A percentile compares a stretch with the other conserved stretches of the same genome.
Conservation (phyloP, 2,113 vertebrate species). For the Acrocephalus kingi region DNA sequence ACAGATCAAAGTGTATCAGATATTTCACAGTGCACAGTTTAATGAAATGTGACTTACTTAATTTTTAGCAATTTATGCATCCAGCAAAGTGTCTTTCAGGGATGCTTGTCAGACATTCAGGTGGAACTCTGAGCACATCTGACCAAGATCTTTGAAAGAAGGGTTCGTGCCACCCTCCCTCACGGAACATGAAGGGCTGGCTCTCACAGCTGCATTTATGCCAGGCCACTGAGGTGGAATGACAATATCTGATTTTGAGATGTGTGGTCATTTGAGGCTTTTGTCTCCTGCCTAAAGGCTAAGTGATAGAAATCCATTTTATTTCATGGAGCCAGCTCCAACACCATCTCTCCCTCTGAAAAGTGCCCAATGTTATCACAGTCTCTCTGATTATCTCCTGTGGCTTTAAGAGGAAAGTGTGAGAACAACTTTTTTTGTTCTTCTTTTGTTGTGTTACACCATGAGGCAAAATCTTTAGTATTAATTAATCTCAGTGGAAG, state of each 20-base stretch:
- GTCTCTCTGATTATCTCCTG: rapidly evolving
- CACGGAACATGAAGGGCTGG: not conserved
- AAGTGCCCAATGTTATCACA: not conserved
- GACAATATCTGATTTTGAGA: not conserved
- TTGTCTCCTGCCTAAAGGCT: not conserved
- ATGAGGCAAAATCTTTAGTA: not conserved
- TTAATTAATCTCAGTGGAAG: not conserved
- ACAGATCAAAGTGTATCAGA: not conserved
- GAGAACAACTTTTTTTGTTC: not conserved
- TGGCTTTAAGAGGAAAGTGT: not conserved
- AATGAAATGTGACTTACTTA: conserved; percentile 3
- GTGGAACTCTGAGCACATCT: not conserved
- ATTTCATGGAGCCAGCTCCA: not conserved
- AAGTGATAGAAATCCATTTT: not conserved
- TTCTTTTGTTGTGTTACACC: not conserved
- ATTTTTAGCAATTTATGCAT: conserved; percentile 9
- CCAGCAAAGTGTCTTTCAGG: not conserved
- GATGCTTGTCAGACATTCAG: not conserved
- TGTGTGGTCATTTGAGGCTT: not conserved
- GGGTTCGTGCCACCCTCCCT: not conserved
- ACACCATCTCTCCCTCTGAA: not conserved
- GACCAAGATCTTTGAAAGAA: not conserved
- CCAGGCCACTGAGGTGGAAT: not conserved
- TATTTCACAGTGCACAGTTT: not conserved
- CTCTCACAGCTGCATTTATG: rapidly evolving